phyloP scores from a whole-genome alignment of 2,113 vertebrate genomes.

The Cololabis saira region DNA sequence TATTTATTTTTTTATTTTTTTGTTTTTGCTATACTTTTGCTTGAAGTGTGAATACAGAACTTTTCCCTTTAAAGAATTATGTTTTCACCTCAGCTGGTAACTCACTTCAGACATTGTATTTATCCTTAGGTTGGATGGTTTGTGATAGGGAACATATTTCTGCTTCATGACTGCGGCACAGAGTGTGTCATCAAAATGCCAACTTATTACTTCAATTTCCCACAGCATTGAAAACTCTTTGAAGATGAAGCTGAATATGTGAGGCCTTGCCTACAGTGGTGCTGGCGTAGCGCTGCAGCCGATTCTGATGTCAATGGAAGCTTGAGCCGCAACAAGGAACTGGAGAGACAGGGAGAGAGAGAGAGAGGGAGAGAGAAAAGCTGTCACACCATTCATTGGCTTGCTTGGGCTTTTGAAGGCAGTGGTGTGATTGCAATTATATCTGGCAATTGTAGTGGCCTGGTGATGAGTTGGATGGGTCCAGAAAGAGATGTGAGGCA shows the following conservation, averaged over 20 bases:
- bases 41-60: neutral
- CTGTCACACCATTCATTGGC: slow-evolving; percentile 21
- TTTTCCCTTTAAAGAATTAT: slow-evolving; percentile 1
- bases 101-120: neutral
- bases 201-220: slow-evolving; percentile 39
- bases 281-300: slow-evolving; percentile 37
- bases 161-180: slow-evolving; percentile 6
- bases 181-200: slow-evolving; percentile 29
- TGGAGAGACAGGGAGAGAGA: neutral
- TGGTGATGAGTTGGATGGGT: slow-evolving; percentile 39
- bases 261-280: slow-evolving; percentile 45
- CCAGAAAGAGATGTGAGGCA: slow-evolving; percentile 11
- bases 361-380: no score
- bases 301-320: slow-evolving; percentile 36
- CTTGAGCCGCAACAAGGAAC: slow-evolving; percentile 38
- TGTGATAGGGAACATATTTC: slow-evolving; percentile 29
- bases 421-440: slow-evolving; percentile 44
- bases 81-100: neutral
- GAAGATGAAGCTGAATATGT: slow-evolving; percentile 53
- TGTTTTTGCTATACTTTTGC: neutral
- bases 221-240: slow-evolving; percentile 42
- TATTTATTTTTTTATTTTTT: no score
- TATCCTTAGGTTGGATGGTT: slow-evolving; percentile 6
- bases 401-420: neutral
- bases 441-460: slow-evolving; percentile 39